Evolutionary conservation across 2,113 vertebrate genomes (phyloP), one percentile per base, ranked within the genome.

Genomic region (Eupsittula cactorum): DNA sequence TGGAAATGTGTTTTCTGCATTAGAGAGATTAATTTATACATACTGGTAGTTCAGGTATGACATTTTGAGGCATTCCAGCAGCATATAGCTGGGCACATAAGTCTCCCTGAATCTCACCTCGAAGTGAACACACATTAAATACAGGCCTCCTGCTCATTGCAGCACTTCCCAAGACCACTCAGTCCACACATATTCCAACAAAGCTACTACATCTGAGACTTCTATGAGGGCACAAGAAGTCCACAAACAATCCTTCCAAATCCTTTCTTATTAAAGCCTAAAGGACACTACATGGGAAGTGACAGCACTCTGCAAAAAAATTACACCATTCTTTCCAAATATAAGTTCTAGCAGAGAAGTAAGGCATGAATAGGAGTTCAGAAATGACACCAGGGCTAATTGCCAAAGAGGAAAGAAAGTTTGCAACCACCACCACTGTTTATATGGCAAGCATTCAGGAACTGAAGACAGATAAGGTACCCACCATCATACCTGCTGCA

Each of bases 341-440:
- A 1, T 4, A n/a, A 57, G 27, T 59, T 73, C 49, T 65, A 73
- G 60, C 60, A 78, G 42, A 63, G 28, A 7, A 62, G 6, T 28
- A 55, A 46, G 15, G 41, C 29, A 44, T 1, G 6, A 46, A 60
- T 9, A 41, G 7, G 10, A 63, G 24, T 24, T 62, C 18, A 20
- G 39, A 29, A 21, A 42, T 11, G 5, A 86, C 76, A 68, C 3
- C 0, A 1, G n/a, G 27, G 17, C 15, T 0, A 9, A 1, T 3
- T 18, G 24, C 24, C 28, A 76, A 49, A 62, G 33, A 70, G 27
- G 27, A 42, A 1, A 28, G 24, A 13, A 73, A 69, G 44, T 37
- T 5, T 19, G 1, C 59, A 50, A 9, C 10, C 29, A 15, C 5
- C 35, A 27, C 50, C 27, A 37, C 35, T 37, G 21, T 14, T 8